Evolutionary conservation across 1,140 invertebrate genomes (phyloP), one percentile per base, ranked within the genome.

Genomic region (Gryllus bimaculatus): DNA sequence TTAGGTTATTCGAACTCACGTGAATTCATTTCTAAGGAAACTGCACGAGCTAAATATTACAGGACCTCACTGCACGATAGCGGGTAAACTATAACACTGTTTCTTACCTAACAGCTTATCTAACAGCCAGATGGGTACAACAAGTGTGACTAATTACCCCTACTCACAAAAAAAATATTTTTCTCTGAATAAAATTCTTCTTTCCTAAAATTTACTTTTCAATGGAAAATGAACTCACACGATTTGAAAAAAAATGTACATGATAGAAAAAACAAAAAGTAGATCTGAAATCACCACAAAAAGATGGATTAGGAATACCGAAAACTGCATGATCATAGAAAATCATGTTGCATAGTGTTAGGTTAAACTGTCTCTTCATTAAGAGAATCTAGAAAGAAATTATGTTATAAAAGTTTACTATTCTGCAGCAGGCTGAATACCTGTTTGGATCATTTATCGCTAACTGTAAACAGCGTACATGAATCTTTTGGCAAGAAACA

Each of bases 1-100:
- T 76, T 76, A 7, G 15, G 75, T 76, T 76, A 76, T 76, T 76
- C 47, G 3, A 76, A 76, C 75, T 4, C n/a, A 6, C 66, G 66
- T 13, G 1, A 73, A 73, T 6, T 73, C 66, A 73, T 73, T 73
- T 73, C 66, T 73, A 73, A 73, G 6, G 66, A 73, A 73, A 73
- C 66, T 73, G n/a, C 66, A 13, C n/a, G n/a, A 13, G 6, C n/a
- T 3, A 73, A 73, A 1, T 73, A 73, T n/a, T 1, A 73, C n/a
- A 73, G 66, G 1, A 73, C 66, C 66, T 73, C 66, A 73, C 66
- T 3, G 66, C n/a, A 73, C 66, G 1, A 73, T 3, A 13, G 66
- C 66, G 6, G 1, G 6, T 73, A 13, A 73, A 73, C 13, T 3
- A 73, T 73, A 6, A 73, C 13, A 13, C 26, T 2, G 26, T 5